Evolutionary conservation across 1,140 invertebrate species (phyloP), one percentile per base, ranked within the genome.

Genomic region (Ylistrum balloti): DNA sequence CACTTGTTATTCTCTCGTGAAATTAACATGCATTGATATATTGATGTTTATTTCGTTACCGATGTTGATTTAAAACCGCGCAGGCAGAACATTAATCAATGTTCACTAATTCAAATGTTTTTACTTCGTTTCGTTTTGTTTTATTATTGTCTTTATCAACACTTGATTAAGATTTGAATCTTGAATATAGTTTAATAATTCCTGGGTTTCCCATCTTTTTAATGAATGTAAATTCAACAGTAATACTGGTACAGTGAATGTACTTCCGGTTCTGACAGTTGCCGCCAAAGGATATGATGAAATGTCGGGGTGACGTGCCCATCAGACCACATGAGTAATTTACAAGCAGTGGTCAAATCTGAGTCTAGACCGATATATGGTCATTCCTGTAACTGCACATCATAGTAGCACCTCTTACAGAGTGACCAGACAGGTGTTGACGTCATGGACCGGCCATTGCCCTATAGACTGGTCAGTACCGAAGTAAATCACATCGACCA

Each of bases 311-410:
- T 74, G 56, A 74, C 56, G 56, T 74, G 5, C 7, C n/a, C 56
- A 28, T 22, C 0, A 9, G n/a, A 74, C 56, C 9, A 28, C 1
- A 28, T 17, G 56, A 74, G 56, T 74, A 74, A 74, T 74, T 74
- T 74, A 74, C 56, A 74, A 74, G 56, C 56, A 28, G 22, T 74
- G 56, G 56, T 74, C 56, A 74, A n/a, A 1, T 11, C 56, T 28
- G 56, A n/a, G 56, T 74, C 56, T 74, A 74, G 56, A 74, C 56
- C 56, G 28, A 74, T 74, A 74, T n/a, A n/a, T 74, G 56, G 56
- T 74, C 56, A 74, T 74, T 74, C 56, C 56, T 28, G 22, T 74
- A 74, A 74, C 22, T n/a, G 56, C 22, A 74, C 15, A 74, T 74
- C 56, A 74, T 74, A 28, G 22, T 74, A 74, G 56, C 56, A 74